Conservation (phyloP, 2,888 invertebrate genomes). For the Phortica okadai region DNA sequence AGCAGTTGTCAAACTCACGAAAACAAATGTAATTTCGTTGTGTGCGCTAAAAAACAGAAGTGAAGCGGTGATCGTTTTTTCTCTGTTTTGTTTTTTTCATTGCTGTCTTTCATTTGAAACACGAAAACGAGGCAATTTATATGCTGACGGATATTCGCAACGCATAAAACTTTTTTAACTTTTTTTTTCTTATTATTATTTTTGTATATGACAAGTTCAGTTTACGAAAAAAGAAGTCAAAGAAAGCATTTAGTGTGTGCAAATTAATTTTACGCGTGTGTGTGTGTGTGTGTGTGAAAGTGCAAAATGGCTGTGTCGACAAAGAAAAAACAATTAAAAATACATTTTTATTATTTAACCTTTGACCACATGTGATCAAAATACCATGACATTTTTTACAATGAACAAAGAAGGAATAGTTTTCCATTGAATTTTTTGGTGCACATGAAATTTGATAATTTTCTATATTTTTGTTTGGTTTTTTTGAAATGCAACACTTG, state of each 20-base stretch:
- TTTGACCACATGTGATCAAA: no score
- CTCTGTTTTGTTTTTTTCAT: neutral
- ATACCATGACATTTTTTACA: no score
- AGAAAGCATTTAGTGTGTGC: neutral
- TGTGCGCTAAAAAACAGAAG: neutral
- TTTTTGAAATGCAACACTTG: neutral
- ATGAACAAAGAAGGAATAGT: no score
- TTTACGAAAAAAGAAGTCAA: neutral
- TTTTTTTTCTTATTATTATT: neutral
- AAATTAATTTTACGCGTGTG: no score
- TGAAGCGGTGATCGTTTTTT: neutral
- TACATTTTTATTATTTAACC: no score
- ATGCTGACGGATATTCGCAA: conserved; percentile 62
- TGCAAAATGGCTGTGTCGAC: no score
- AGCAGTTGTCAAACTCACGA: conserved; percentile 66
- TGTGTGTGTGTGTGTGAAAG: no score
- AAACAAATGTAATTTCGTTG: conserved; percentile 68
- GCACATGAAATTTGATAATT: neutral
- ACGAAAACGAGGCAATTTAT: conserved; percentile 73
- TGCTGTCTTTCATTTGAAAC: conserved; percentile 28
- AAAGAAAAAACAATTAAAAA: no score
- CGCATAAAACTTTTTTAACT: conserved; percentile 1
- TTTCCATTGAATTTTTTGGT: neutral
- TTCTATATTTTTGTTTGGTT: conserved; percentile 24
- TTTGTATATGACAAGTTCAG: neutral